Base-by-base conservation (phyloP, 2,888 invertebrate species). In the Dicyrtomina minuta region DNA sequence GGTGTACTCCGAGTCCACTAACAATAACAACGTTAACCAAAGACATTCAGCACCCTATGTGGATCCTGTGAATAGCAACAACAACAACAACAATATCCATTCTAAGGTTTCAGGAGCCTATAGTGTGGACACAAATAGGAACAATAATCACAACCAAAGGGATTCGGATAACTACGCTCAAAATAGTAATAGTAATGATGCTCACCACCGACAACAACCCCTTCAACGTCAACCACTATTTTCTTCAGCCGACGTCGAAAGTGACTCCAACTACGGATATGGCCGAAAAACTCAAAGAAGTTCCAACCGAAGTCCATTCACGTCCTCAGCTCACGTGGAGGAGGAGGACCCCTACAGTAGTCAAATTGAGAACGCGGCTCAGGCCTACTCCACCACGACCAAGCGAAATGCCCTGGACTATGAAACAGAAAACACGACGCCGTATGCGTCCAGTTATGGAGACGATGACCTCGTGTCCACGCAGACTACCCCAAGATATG, bases 371-470 rank as follows among this genome's bases (percentile, higher is more conserved):
- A 1, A 22, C 3, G 10, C 59, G n/a, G 33, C 59, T 15, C 59
- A 33, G 2, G 56, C 24, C 1, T 58, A 58, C 58, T 44, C 66
- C 20, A 67, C 60, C 15, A 70, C 70, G 0, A 70, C 70, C 2
- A 70, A 70, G 27, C 60, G 70, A 15, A 70, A 70, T 44, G 70
- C 70, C n/a, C 67, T 70, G 15, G 66, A 67, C 43, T 44, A 27
- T 17, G 61, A 67, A 12, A 44, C 53, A 13, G 68, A 68, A 20
- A 68, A 61, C 15, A 68, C 68, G 6, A 64, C 70, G 15, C 72
- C 75, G 1, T 68, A 73, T 17, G 20, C 73, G 2, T 17, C 55
- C 17, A 22, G 20, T 20, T 17, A 3, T 39, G 33, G n/a, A n/a
- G n/a, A 27, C 39, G 67, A 67, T 20, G 66, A 66, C n/a, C 59